phyloP scores from a whole-genome alignment of 2,113 vertebrate species.

The Clarias macrocephalus region DNA sequence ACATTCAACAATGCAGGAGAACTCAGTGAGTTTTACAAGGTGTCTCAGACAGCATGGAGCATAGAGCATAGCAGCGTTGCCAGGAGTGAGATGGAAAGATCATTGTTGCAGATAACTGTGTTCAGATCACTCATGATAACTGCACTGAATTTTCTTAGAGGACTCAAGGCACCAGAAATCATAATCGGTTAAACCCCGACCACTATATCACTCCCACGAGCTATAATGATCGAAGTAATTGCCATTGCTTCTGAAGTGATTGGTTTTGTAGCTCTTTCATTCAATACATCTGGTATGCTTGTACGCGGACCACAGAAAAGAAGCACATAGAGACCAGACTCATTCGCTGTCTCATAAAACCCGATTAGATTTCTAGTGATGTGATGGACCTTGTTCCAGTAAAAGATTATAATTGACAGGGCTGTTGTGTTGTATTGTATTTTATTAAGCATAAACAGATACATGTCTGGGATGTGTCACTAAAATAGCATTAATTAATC shows the following conservation, averaged over 20 bases:
- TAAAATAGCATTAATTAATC: conserved; percentile 16
- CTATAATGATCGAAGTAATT: conserved; percentile 24
- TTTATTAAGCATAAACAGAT: conserved; percentile 27
- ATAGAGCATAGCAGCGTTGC: conserved; percentile 5
- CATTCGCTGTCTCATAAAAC: neutral
- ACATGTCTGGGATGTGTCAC: neutral
- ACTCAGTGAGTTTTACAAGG: neutral
- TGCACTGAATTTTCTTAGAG: conserved; percentile 5
- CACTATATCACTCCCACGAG: conserved; percentile 22
- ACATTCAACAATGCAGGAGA: neutral
- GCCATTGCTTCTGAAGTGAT: conserved; percentile 9
- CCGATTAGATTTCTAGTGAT: neutral
- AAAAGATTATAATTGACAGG: conserved; percentile 19
- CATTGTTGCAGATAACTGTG: conserved; percentile 7
- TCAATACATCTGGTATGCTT: neutral
- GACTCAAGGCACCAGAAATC: conserved; percentile 20
- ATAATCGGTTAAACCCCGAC: conserved; percentile 7
- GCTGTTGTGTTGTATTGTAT: neutral
- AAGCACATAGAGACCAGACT: neutral
- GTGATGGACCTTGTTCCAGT: conserved; percentile 18
- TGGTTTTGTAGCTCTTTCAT: neutral
- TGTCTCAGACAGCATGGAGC: conserved; percentile 1
- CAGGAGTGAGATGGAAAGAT: conserved; percentile 33
- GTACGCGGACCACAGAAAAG: neutral
- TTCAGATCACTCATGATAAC: conserved; percentile 25